phyloP scores from a whole-genome alignment of 2,888 invertebrate species.

The Abscondita cerata region DNA sequence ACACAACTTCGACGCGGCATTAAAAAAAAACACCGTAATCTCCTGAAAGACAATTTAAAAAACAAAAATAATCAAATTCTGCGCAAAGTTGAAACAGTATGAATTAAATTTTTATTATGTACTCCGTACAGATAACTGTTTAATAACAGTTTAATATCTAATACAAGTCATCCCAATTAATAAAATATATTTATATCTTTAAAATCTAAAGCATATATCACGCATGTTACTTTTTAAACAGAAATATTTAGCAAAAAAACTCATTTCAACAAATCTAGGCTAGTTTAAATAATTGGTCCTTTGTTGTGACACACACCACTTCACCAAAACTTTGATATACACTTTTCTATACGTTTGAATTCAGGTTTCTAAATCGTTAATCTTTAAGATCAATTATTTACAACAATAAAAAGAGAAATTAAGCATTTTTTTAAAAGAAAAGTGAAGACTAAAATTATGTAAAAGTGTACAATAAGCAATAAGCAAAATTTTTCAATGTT shows the following conservation, averaged over 20 bases:
- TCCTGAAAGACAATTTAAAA: no score
- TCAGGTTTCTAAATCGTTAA: no score
- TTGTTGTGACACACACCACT: constrained; percentile 16
- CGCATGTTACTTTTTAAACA: constrained; percentile 26
- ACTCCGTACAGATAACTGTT: constrained; percentile 26
- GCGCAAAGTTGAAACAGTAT: background rate
- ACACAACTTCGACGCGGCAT: no score
- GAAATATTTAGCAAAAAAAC: constrained; percentile 26
- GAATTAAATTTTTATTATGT: constrained; percentile 21
- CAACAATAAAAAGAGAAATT: background rate
- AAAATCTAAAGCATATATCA: constrained; percentile 30
- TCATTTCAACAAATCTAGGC: constrained; percentile 20
- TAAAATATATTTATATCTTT: constrained; percentile 29
- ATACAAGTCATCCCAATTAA: constrained; percentile 24
- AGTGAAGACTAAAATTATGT: background rate
- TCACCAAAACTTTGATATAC: no score
- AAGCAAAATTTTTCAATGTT: constrained; percentile 6
- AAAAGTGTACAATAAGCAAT: background rate
- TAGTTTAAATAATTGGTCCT: constrained; percentile 26
- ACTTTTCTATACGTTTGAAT: no score
- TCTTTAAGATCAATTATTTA: background rate
- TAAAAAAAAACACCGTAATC: no score
- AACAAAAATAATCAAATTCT: no score
- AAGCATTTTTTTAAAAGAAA: background rate
- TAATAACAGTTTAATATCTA: constrained; percentile 25